These are phyloP conservation scores for Eupelmus urozonus DNA, from an alignment of 2,888 invertebrate genomes.

Conservation along the genomic window DNA sequence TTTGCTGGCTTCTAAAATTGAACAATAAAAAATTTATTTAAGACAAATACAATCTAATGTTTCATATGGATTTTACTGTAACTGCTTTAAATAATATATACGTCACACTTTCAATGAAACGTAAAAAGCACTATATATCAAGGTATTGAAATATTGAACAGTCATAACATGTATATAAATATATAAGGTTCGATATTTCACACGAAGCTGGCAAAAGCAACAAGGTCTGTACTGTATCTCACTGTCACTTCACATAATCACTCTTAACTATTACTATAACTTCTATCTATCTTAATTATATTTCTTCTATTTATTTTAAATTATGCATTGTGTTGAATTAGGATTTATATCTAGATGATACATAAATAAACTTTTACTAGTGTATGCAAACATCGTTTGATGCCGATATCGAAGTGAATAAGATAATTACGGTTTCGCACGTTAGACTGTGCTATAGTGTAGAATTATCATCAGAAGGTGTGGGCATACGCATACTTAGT, in stretches of 20 bases:
- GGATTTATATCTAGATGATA: slow-evolving; percentile 58
- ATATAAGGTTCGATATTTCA: slow-evolving; percentile 53
- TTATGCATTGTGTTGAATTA: slow-evolving; percentile 68
- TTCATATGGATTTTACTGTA: too few species aligned
- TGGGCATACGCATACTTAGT: slow-evolving; percentile 40
- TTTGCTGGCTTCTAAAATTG: slow-evolving; percentile 67
- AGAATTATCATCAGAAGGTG: background rate
- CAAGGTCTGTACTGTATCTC: slow-evolving; percentile 74
- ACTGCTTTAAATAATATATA: too few species aligned
- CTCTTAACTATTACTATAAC: slow-evolving; percentile 62
- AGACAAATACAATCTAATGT: too few species aligned
- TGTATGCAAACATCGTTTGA: slow-evolving; percentile 24
- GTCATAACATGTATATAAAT: too few species aligned
- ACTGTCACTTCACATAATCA: slow-evolving; percentile 71
- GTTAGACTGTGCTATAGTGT: background rate
- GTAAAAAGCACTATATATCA: too few species aligned
- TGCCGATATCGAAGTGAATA: too few species aligned
- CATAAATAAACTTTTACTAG: slow-evolving; percentile 33
- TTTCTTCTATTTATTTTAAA: slow-evolving; percentile 59
- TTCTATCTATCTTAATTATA: slow-evolving; percentile 60
- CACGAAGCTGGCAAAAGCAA: slow-evolving; percentile 69
- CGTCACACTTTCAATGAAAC: too few species aligned
- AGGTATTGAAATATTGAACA: too few species aligned
- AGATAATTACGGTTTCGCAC: too few species aligned
- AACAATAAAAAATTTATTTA: too few species aligned